Evolutionary conservation across 1,140 invertebrate species (phyloP).

Genomic region (Diachasma alloeum): DNA sequence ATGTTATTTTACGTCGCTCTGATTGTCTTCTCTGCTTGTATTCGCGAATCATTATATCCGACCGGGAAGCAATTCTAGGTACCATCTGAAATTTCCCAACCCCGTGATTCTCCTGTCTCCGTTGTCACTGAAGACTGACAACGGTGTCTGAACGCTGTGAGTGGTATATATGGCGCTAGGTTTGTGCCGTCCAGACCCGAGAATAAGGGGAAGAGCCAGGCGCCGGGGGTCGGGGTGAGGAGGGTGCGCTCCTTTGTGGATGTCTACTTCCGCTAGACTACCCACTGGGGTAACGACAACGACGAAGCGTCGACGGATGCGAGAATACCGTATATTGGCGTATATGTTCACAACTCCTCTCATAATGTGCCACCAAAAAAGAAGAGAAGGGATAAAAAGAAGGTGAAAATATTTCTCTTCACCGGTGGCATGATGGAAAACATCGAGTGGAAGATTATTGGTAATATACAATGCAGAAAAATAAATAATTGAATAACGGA

Average conservation of each 20-base stretch:
- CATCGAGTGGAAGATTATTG: not conserved
- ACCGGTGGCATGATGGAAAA: not conserved
- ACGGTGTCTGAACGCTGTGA: not conserved
- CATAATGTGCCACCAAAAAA: not conserved
- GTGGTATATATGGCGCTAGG: not conserved
- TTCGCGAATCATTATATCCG: not conserved
- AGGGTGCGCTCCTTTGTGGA: constrained; percentile 2
- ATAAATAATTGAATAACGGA: no score
- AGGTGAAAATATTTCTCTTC: not conserved
- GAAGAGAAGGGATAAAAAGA: not conserved
- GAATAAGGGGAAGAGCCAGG: not conserved
- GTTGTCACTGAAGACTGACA: constrained; percentile 21
- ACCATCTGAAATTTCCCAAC: not conserved
- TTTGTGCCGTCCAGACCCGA: constrained; percentile 5
- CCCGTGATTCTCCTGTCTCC: not conserved
- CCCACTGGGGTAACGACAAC: not conserved
- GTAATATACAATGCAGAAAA: not conserved
- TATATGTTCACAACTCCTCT: not conserved
- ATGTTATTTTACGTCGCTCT: no score
- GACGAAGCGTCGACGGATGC: not conserved
- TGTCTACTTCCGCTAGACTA: constrained; percentile 17
- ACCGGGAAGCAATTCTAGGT: not conserved
- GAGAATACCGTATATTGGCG: not conserved
- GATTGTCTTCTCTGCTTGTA: not conserved
- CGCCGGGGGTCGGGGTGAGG: not conserved